Percentiles rank a stretch among this genome's conserved stretches.
phyloP scores from a whole-genome alignment of 1,140 invertebrate genomes.

The Periplaneta americana region DNA sequence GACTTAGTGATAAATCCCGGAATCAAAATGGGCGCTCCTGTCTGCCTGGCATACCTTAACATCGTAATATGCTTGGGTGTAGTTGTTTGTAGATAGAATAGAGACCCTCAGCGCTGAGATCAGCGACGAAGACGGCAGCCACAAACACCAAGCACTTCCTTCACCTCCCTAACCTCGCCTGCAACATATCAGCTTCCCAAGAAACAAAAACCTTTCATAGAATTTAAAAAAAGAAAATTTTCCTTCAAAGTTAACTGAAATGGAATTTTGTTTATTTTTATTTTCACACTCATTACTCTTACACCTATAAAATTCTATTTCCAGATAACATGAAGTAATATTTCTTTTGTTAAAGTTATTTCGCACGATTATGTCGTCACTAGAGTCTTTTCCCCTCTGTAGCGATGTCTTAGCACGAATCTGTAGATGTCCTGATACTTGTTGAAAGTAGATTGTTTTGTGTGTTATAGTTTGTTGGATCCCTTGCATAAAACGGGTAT shows the following conservation, averaged over 20 bases:
- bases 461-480: too few relatives aligned
- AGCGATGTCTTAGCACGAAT: too few relatives aligned
- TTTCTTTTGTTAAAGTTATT: background rate
- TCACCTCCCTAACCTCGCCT: too few relatives aligned
- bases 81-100: background rate
- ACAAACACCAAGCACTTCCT: too few relatives aligned
- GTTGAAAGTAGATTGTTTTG: too few relatives aligned
- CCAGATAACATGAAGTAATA: background rate
- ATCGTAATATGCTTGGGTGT: background rate
- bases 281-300: too few relatives aligned
- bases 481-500: too few relatives aligned
- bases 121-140: background rate
- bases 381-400: background rate
- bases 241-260: background rate
- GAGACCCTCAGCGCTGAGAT: background rate
- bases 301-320: background rate
- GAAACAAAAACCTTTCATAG: background rate
- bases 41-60: background rate
- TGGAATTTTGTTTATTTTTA: background rate
- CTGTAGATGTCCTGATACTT: too few relatives aligned
- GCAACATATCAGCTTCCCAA: background rate
- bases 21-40: background rate
- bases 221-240: background rate
- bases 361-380: background rate
- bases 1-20: too few relatives aligned